A percentile compares a stretch with the other conserved stretches of the same genome.
phyloP scores from a whole-genome alignment of 1,140 invertebrate species.

The Bilobella aurantiaca region DNA sequence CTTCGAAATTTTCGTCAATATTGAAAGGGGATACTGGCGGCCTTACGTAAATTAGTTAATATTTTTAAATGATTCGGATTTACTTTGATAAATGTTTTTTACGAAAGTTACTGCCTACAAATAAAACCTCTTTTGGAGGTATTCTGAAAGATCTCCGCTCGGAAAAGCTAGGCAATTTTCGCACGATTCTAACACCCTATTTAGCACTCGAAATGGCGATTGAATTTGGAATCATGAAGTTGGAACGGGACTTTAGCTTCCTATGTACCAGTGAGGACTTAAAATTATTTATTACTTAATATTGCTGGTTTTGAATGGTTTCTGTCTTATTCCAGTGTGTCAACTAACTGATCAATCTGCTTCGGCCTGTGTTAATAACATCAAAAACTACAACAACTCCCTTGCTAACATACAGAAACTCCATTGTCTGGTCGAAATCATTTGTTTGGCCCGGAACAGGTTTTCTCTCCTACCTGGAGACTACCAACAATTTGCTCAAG shows the following conservation, averaged over 20 bases:
- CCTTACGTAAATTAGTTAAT: conserved; percentile 30
- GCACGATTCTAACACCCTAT: neutral
- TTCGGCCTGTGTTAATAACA: conserved; percentile 6
- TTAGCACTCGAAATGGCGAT: conserved; percentile 22
- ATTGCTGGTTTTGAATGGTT: neutral
- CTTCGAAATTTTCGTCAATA: conserved; percentile 14
- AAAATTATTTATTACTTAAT: neutral
- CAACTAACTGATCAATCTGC: conserved; percentile 22
- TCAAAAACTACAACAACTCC: neutral
- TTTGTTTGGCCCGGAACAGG: conserved; percentile 24
- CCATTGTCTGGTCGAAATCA: conserved; percentile 30
- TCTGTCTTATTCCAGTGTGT: conserved; percentile 25
- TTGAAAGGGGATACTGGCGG: conserved; percentile 20
- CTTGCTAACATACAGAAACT: conserved; percentile 23
- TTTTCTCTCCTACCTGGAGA: conserved; percentile 15
- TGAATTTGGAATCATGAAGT: conserved; percentile 27
- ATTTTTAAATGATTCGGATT: neutral
- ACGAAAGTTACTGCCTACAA: conserved; percentile 26
- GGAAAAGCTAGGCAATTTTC: conserved; percentile 12
- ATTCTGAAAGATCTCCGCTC: neutral
- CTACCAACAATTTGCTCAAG: conserved; percentile 19
- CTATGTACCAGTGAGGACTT: conserved; percentile 20
- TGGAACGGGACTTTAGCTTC: conserved; percentile 30
- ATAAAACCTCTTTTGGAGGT: conserved; percentile 9
- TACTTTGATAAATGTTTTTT: conserved; percentile 9